phyloP scores from a whole-genome alignment of 2,888 invertebrate genomes.

The Leucophora obtusa region DNA sequence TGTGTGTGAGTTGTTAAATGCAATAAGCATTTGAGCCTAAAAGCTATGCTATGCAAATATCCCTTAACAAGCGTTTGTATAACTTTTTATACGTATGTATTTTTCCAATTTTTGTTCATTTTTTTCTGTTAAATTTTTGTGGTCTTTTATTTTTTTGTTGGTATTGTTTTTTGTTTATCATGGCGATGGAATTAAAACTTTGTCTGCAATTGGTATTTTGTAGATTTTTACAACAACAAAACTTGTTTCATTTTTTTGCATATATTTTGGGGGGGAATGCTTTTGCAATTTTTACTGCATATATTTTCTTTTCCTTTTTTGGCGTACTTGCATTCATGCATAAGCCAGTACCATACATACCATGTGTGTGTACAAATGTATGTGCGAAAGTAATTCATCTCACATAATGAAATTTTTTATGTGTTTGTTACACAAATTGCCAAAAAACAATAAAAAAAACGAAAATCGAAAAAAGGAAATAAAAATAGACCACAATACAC shows the following conservation, averaged over 20 bases:
- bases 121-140: constrained; percentile 51
- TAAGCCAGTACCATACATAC: constrained; percentile 9
- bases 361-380: constrained; percentile 3
- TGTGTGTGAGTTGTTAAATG: constrained; percentile 56
- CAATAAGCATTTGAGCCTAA: constrained; percentile 67
- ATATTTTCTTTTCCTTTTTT: constrained; percentile 39
- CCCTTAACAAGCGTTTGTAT: constrained; percentile 61
- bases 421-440: constrained; percentile 64
- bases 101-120: constrained; percentile 50
- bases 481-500: constrained; percentile 64
- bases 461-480: constrained; percentile 56
- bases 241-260: constrained; percentile 59
- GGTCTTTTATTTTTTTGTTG: constrained; percentile 32
- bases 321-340: constrained; percentile 49
- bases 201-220: constrained; percentile 64
- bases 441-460: constrained; percentile 44
- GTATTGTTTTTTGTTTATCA: constrained; percentile 40
- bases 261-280: constrained; percentile 41
- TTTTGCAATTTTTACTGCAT: constrained; percentile 50
- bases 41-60: constrained; percentile 64
- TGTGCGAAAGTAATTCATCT: constrained; percentile 61
- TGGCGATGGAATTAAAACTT: constrained; percentile 66
- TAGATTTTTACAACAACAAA: constrained; percentile 46
- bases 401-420: constrained; percentile 67
- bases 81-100: constrained; percentile 50